Conservation (phyloP, 2,113 vertebrate species). For the Dicentrarchus labrax region DNA sequence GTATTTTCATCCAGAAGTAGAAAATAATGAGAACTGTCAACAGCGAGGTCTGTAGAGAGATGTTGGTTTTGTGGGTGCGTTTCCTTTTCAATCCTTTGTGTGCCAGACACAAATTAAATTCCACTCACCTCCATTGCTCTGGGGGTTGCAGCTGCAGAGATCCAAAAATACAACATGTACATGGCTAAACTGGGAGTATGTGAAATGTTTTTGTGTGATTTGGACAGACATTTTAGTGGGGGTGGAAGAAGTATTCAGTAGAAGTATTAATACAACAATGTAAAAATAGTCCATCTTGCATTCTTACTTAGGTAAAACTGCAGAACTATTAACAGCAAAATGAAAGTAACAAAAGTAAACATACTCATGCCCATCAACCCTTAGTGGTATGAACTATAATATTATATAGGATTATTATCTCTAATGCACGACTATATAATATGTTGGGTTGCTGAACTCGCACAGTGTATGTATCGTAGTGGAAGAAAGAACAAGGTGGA, state of each 20-base stretch:
- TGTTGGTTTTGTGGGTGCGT: neutral
- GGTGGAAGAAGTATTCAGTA: neutral
- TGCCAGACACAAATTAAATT: neutral
- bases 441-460: neutral
- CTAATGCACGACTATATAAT: neutral
- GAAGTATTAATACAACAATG: neutral
- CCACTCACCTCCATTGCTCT: neutral
- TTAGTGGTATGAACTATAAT: neutral
- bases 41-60: neutral
- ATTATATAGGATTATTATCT: neutral
- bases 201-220: neutral
- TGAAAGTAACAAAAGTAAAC: neutral
- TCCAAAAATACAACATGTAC: neutral
- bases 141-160: neutral
- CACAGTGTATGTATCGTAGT: neutral
- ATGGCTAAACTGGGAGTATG: neutral
- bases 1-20: conserved; percentile 1
- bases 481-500: too few species aligned
- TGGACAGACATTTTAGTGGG: neutral
- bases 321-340: neutral
- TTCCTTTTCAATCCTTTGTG: neutral
- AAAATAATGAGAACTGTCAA: neutral
- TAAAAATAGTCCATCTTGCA: neutral
- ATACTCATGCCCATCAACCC: too few species aligned
- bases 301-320: neutral